phyloP scores from a whole-genome alignment of 2,113 vertebrate species.

The Poicephalus meyeri region DNA sequence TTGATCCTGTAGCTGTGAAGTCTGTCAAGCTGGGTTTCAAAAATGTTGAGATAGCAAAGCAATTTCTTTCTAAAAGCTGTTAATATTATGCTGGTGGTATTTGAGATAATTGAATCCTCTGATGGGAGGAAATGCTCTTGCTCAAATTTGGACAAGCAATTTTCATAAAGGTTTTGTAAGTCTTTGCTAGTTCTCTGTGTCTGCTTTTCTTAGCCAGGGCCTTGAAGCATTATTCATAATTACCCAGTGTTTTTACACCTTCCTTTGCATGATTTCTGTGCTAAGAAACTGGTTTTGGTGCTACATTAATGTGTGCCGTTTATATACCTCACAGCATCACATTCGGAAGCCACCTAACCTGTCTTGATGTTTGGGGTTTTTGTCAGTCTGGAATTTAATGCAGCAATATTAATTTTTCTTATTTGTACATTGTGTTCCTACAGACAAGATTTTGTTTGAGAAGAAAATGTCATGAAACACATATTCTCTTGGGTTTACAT shows the following conservation, averaged over 20 bases:
- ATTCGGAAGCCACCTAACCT: background rate
- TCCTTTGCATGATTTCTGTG: background rate
- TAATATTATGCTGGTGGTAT: background rate
- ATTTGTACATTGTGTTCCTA: background rate
- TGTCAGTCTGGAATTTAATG: background rate
- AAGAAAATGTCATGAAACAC: background rate
- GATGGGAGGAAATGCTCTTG: background rate
- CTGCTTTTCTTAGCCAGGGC: background rate
- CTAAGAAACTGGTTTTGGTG: background rate
- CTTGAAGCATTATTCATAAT: background rate
- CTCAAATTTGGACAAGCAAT: background rate
- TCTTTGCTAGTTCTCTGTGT: background rate
- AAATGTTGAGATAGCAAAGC: background rate
- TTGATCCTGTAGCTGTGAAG: background rate
- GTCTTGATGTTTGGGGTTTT: background rate
- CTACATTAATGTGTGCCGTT: background rate
- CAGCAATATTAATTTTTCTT: background rate
- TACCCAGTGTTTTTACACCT: background rate
- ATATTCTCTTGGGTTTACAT: background rate
- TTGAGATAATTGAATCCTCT: background rate
- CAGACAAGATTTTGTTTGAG: background rate
- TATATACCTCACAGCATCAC: background rate
- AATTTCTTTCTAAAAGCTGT: background rate
- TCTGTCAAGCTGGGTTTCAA: background rate
- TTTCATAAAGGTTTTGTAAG: background rate